Evolutionary conservation across 2,113 vertebrate species (phyloP).

Genomic region (Acanthisitta chloris): DNA sequence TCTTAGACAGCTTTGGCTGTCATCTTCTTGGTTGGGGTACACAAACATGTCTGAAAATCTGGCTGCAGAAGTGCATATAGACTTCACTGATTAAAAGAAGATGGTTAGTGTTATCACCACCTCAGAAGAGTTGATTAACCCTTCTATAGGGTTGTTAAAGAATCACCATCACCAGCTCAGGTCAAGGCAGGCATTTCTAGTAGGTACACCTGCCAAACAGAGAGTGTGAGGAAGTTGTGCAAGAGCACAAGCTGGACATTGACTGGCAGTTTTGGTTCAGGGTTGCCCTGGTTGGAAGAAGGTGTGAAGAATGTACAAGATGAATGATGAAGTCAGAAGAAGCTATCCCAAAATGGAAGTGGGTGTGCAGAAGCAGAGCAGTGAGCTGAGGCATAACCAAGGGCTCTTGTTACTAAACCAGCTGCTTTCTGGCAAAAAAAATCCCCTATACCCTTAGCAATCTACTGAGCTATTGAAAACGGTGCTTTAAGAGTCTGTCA

Average conservation of each 20-base stretch:
- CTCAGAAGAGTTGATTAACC: not conserved
- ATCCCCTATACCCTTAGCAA: not conserved
- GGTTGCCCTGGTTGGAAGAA: not conserved
- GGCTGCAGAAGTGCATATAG: not conserved
- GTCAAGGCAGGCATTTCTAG: not conserved
- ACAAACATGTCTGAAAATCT: not conserved
- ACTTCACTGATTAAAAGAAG: not conserved
- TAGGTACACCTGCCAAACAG: not conserved
- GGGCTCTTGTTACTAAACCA: not conserved
- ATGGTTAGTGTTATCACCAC: not conserved
- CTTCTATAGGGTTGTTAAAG: not conserved
- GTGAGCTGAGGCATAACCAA: not conserved
- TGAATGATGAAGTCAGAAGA: not conserved
- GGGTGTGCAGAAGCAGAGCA: not conserved
- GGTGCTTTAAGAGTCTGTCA: not conserved
- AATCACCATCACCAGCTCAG: not conserved
- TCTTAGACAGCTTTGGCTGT: not conserved
- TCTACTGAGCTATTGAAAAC: not conserved
- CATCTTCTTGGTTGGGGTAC: not conserved
- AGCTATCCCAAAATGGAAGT: not conserved
- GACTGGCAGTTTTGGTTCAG: not conserved
- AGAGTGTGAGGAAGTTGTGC: not conserved
- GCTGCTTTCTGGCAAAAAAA: not conserved
- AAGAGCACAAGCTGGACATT: not conserved
- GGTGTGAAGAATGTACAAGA: not conserved